Evolutionary conservation across 2,888 invertebrate species (phyloP).

Genomic region (Chalcis sispes): DNA sequence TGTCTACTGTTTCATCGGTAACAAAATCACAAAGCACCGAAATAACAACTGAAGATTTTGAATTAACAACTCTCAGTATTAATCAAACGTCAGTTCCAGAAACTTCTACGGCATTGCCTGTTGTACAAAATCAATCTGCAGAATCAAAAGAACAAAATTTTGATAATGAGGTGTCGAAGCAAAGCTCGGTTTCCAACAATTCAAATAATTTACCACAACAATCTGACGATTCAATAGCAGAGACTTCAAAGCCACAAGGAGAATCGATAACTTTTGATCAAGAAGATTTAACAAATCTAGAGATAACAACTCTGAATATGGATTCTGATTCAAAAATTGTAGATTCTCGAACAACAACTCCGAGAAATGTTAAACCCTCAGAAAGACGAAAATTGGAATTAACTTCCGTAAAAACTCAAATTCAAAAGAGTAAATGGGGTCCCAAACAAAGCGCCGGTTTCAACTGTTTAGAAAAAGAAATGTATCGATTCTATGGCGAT

Average conservation of each 20-base stretch:
- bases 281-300: background rate
- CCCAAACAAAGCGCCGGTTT: conserved; percentile 73
- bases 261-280: background rate
- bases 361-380: conserved; percentile 12
- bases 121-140: conserved; percentile 19
- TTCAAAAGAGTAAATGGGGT: conserved; percentile 46
- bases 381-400: conserved; percentile 52
- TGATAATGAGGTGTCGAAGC: conserved; percentile 44
- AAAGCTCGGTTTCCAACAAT: conserved; percentile 23
- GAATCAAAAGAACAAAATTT: conserved; percentile 37
- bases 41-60: conserved; percentile 12
- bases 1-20: conserved; percentile 5
- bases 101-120: background rate
- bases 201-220: conserved; percentile 43
- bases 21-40: conserved; percentile 18
- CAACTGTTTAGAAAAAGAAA: conserved; percentile 78
- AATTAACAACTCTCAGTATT: conserved; percentile 14
- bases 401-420: conserved; percentile 54
- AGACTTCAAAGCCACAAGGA: conserved; percentile 1
- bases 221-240: conserved; percentile 10
- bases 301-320: conserved; percentile 19
- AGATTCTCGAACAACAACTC: conserved; percentile 33
- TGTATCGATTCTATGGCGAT: conserved; percentile 80
- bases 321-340: background rate
- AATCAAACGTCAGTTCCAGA: background rate